Percentiles rank a stretch among this genome's conserved stretches.
phyloP scores from a whole-genome alignment of 2,113 vertebrate genomes.

The Spermophilus dauricus region DNA sequence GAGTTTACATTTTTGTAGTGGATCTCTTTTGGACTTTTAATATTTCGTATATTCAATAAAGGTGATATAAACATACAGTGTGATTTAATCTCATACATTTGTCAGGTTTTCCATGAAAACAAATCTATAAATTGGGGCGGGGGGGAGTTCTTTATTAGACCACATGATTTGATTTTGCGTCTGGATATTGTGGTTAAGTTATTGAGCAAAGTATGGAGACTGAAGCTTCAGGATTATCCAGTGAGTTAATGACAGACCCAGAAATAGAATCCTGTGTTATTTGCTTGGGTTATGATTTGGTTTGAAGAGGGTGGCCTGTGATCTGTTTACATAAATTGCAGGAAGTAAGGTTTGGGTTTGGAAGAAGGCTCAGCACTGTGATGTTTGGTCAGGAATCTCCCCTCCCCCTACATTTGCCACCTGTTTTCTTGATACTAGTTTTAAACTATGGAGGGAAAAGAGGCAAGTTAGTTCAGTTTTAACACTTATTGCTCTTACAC shows the following conservation, averaged over 20 bases:
- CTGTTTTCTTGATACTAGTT: slow-evolving; percentile 40
- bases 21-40: slow-evolving; percentile 43
- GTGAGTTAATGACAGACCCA: slow-evolving; percentile 70
- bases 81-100: slow-evolving; percentile 52
- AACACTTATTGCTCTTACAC: neutral
- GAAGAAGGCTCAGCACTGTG: slow-evolving; percentile 56
- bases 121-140: slow-evolving; percentile 13
- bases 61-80: slow-evolving; percentile 12
- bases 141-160: slow-evolving; percentile 47
- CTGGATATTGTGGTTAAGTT: slow-evolving; percentile 44
- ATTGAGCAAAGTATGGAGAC: slow-evolving; percentile 56
- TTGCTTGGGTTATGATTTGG: slow-evolving; percentile 75
- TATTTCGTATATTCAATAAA: slow-evolving; percentile 46
- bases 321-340: slow-evolving; percentile 75
- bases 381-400: slow-evolving; percentile 55
- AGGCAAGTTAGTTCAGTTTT: slow-evolving; percentile 2
- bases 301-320: slow-evolving; percentile 70
- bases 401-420: slow-evolving; percentile 10
- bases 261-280: slow-evolving; percentile 75
- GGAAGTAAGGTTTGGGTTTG: slow-evolving; percentile 75
- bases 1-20: neutral
- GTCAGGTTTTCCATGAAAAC: slow-evolving; percentile 67
- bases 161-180: slow-evolving; percentile 55
- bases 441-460: slow-evolving; percentile 47
- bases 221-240: slow-evolving; percentile 65